Percentiles rank a stretch among this genome's conserved stretches.
phyloP scores from a whole-genome alignment of 2,797 vertebrate genomes.

The Morelia viridis region DNA sequence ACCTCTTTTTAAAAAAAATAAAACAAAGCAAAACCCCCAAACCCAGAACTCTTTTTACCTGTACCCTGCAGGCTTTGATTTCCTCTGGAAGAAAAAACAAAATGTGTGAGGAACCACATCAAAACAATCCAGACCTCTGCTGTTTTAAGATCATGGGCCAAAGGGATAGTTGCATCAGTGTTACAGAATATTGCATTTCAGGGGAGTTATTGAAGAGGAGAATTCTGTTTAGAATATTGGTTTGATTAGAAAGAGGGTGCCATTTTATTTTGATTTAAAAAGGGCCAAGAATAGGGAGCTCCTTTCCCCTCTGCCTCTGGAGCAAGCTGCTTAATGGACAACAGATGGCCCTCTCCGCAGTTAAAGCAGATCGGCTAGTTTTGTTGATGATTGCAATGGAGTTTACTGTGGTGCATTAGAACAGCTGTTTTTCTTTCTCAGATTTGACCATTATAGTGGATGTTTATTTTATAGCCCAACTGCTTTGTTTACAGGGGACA shows the following conservation, averaged over 20 bases:
- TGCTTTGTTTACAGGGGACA: conserved; percentile 12
- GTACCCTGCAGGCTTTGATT: conserved; percentile 52
- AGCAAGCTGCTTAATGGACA: not conserved
- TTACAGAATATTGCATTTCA: conserved; percentile 26
- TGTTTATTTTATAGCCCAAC: conserved; percentile 24
- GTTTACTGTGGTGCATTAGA: conserved; percentile 34
- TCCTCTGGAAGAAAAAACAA: not conserved
- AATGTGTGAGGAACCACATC: conserved; percentile 50
- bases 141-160: conserved; percentile 66
- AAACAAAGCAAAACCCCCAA: not conserved
- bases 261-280: conserved; percentile 22
- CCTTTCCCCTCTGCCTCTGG: not conserved
- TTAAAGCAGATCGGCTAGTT: conserved; percentile 3
- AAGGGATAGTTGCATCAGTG: conserved; percentile 68
- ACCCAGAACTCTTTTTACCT: conserved; percentile 39
- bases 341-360: conserved; percentile 25
- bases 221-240: conserved; percentile 45
- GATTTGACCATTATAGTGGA: conserved; percentile 28
- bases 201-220: conserved; percentile 45
- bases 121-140: conserved; percentile 49
- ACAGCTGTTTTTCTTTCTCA: conserved; percentile 26
- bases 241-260: conserved; percentile 42
- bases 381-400: not conserved
- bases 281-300: not conserved
- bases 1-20: not conserved